These are phyloP conservation scores for Pyrochroa serraticornis DNA, from an alignment of 2,888 invertebrate genomes.

Conservation along the genomic window DNA sequence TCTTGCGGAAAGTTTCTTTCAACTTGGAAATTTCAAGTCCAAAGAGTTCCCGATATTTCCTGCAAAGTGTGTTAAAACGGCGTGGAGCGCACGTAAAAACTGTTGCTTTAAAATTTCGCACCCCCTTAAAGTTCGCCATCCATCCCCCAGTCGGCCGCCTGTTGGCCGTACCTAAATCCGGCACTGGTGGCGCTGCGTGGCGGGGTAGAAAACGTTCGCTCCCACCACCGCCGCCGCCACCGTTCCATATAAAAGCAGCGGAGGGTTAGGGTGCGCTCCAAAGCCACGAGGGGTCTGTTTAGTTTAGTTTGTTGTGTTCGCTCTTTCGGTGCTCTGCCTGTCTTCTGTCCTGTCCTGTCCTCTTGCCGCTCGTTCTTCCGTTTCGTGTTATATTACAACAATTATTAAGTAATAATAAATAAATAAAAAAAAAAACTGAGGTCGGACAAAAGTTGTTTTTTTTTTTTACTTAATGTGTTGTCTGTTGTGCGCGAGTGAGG, in stretches of 20 bases:
- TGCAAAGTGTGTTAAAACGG: too few relatives aligned
- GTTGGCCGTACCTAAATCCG: slow-evolving; percentile 24
- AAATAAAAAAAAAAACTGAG: not conserved
- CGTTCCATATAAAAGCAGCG: slow-evolving; percentile 60
- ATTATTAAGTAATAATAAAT: not conserved
- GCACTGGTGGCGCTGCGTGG: slow-evolving; percentile 15
- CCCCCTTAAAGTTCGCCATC: too few relatives aligned
- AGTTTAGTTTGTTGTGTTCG: slow-evolving; percentile 58
- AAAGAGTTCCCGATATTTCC: too few relatives aligned
- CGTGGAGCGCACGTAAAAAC: slow-evolving; percentile 22
- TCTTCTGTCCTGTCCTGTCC: slow-evolving; percentile 59
- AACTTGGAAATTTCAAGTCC: too few relatives aligned
- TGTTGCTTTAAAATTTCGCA: slow-evolving; percentile 12
- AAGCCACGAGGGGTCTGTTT: slow-evolving; percentile 66
- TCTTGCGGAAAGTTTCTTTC: too few relatives aligned
- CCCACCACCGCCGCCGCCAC: slow-evolving; percentile 35
- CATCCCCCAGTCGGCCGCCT: slow-evolving; percentile 1
- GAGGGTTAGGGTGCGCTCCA: slow-evolving; percentile 58
- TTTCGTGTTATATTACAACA: slow-evolving; percentile 16
- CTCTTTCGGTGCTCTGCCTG: slow-evolving; percentile 50
- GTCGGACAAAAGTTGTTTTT: not conserved
- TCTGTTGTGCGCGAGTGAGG: slow-evolving; percentile 5
- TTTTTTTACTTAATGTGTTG: not conserved
- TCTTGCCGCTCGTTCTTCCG: slow-evolving; percentile 47
- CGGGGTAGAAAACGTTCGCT: slow-evolving; percentile 8